Base-by-base conservation (phyloP, 2,113 vertebrate species). In the Oncorhynchus gorbuscha region DNA sequence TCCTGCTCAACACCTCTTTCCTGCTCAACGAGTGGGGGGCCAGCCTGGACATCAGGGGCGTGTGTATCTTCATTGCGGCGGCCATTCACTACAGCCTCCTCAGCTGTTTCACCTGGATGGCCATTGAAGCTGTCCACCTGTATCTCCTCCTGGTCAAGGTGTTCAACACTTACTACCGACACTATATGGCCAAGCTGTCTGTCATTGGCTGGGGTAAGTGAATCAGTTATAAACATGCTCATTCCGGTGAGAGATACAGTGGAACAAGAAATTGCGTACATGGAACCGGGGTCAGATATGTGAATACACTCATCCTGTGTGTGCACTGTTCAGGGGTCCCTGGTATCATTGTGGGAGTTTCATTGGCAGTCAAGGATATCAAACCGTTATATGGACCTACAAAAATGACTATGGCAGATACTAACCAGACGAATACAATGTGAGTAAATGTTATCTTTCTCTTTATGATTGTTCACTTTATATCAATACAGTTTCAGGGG, bases 41-140 rank as follows among this genome's bases (percentile, higher is more conserved):
- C 76, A 87, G 0, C 0, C 5, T 78, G 73, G 5, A 61, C 9
- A 14, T 0, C 0, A 35, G 78, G 0, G 76, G 76, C 65, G 65
- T 90, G 66, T 94, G 93, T 20, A 79, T 84, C 66, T 76, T 88
- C 5, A 49, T 93, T 0, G 90, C 92, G 3, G 85, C 83, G 3
- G 14, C 75, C 66, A 88, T 92, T 74, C 88, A 93, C 73, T 93
- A 79, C 83, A 87, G 88, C 28, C 28, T 94, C 76, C 86, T 94
- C 66, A 87, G 85, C 85, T 85, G 76, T 77, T 92, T 93, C 82
- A 91, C 85, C 73, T 94, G 93, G 93, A 91, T 93, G 91, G 86
- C 88, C 69, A 81, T 93, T 16, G 93, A 94, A 80, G 92, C 86
- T 0, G 28, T 94, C n/a, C 93, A 94, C 76, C 83, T 94, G 7